phyloP scores from a whole-genome alignment of 2,888 invertebrate species.

The Tachina lurida region DNA sequence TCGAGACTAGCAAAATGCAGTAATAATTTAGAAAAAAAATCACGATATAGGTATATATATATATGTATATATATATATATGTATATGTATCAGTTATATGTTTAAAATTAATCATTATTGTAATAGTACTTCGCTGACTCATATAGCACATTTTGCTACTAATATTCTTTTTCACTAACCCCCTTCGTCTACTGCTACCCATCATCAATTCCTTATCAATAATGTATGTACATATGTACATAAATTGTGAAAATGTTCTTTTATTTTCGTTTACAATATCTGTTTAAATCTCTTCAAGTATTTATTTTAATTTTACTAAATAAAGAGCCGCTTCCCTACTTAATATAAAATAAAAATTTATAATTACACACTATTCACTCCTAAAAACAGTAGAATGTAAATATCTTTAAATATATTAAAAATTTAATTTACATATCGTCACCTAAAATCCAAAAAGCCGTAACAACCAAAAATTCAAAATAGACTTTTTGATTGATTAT shows the following conservation, averaged over 20 bases:
- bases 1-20: slow-evolving; percentile 66
- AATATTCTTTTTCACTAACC: slow-evolving; percentile 51
- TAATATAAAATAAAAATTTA: too few relatives aligned
- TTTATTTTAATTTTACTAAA: too few relatives aligned
- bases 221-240: slow-evolving; percentile 19
- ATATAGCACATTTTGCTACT: slow-evolving; percentile 59
- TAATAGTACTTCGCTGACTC: slow-evolving; percentile 62
- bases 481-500: too few relatives aligned
- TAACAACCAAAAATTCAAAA: too few relatives aligned
- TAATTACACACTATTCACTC: too few relatives aligned
- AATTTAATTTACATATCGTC: too few relatives aligned
- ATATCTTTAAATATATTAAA: too few relatives aligned
- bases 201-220: slow-evolving; percentile 10
- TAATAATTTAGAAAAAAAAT: slow-evolving; percentile 5
- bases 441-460: too few relatives aligned
- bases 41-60: neutral
- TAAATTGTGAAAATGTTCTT: neutral
- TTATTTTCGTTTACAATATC: too few relatives aligned
- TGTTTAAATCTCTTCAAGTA: too few relatives aligned
- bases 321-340: too few relatives aligned
- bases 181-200: slow-evolving; percentile 44
- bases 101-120: slow-evolving; percentile 42
- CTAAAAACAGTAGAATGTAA: too few relatives aligned
- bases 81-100: neutral
- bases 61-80: neutral